Base-by-base conservation (phyloP, 2,888 invertebrate genomes). In the Sipha maydis region DNA sequence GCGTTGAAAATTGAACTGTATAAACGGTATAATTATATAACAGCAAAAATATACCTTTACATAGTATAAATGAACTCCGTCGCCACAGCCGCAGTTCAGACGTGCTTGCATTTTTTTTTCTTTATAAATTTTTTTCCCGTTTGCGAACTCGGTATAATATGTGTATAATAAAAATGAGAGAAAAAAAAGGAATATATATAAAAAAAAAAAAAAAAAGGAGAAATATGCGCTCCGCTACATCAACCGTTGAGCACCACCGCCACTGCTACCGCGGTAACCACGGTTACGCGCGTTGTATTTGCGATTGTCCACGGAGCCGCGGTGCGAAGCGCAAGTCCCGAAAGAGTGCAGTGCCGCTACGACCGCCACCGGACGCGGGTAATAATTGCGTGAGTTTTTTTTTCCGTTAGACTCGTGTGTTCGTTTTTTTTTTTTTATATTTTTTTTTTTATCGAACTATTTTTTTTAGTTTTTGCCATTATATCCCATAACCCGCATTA, bases 281-380 rank as follows among this genome's bases (percentile, higher is more conserved):
- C 86, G 86, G 86, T 61, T 88, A 88, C 86, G 48, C 34, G 56
- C 56, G 80, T 80, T 73, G 79, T 86, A 73, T 77, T 3, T 38
- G 34, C 28, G 67, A 69, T 56, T 11, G 78, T 11, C 25, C 54
- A 28, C 69, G 21, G 34, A 85, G 48, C 34, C 61, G 75, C n/a
- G 69, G 48, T n/a, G 83, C 34, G 69, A 54, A 48, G 54, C 61
- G 86, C 86, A 61, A 75, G 80, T 88, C 73, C 80, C 75, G 41
- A 38, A 73, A 73, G 75, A 80, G 86, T 41, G 80, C 80, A 88
- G 86, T 88, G 86, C 86, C 86, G 86, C 75, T 82, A 82, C 75
- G 73, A 80, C 86, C 86, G 80, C 80, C 86, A 80, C 25, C 86
- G 86, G 80, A 88, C 73, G 85, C 79, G 79, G 71, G 78, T 85